phyloP scores from a whole-genome alignment of 37 sponge, comb jelly and placozoan species.

The Ephydatia muelleri region DNA sequence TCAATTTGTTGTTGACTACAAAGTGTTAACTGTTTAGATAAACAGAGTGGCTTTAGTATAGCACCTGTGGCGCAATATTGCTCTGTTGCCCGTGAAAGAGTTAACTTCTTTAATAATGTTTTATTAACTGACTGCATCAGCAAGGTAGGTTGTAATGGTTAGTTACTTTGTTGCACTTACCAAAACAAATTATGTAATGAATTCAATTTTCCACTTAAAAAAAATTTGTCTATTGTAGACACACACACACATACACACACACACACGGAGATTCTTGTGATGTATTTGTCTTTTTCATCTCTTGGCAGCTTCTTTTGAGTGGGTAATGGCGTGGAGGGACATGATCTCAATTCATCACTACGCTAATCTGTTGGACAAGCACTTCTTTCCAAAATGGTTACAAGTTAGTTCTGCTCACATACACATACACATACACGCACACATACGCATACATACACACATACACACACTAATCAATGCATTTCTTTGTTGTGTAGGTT shows the following conservation, averaged over 20 bases:
- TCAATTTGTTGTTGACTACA: too few species aligned
- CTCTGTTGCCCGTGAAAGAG: too few species aligned
- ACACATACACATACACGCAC: slow-evolving; percentile 31
- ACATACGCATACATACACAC: not conserved
- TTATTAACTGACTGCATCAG: too few species aligned
- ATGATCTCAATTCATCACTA: slow-evolving; percentile 84
- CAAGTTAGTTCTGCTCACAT: slow-evolving; percentile 75
- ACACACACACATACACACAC: slow-evolving; percentile 35
- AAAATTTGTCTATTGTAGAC: not conserved
- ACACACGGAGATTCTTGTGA: slow-evolving; percentile 10
- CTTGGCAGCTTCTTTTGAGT: slow-evolving; percentile 78
- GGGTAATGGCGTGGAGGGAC: slow-evolving; percentile 91
- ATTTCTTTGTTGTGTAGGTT: slow-evolving; percentile 12
- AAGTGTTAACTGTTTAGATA: too few species aligned
- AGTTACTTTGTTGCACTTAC: too few species aligned
- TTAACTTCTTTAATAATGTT: too few species aligned
- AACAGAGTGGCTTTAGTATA: too few species aligned
- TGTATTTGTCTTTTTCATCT: not conserved
- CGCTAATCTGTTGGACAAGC: slow-evolving; percentile 77
- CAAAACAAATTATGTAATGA: not conserved
- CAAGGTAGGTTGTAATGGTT: too few species aligned
- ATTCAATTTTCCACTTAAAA: not conserved
- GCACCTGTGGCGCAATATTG: too few species aligned
- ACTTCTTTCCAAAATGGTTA: slow-evolving; percentile 96
- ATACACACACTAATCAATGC: not conserved